Evolutionary conservation across 2,888 invertebrate species (phyloP), one percentile per base, ranked within the genome.

Genomic region (Monoplex corrugatus): DNA sequence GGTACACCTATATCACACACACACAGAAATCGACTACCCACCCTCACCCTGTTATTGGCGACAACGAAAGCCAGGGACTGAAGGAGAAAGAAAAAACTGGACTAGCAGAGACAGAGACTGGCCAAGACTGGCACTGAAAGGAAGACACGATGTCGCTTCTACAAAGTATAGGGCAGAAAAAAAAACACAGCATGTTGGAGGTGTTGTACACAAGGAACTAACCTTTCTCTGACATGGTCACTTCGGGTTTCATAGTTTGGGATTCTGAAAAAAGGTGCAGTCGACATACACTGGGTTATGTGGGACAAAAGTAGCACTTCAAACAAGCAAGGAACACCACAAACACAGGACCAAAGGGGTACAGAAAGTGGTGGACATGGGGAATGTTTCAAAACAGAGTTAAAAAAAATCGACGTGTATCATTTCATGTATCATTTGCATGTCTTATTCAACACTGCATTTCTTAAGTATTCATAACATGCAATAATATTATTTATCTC

Each of bases 201-300:
- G 72, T 35, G 35, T 72, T n/a, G 72, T 72, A 13, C n/a, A 72
- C n/a, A 72, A 28, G 38, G 38, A 57, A 87, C 87, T 50, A 63
- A 88, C 88, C 88, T 83, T 88, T 83, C 43, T 88, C 88, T 68
- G 88, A 82, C 82, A 40, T 63, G n/a, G 88, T 82, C 83, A 88
- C 83, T 44, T 82, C 88, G n/a, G 88, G 88, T 83, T 83, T 88
- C 88, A 88, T 80, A 32, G 88, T 68, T 35, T 72, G 83, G 40
- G 82, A 82, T 23, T 88, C 88, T 88, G 88, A 40, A 88, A 88
- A 83, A 57, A 83, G 78, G 78, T 32, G 75, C 45, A 13, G 57
- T 23, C 2, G 23, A 28, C 38, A 45, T 38, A 57, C 3, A 75
- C 8, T 38, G 28, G 45, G 45, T 83, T n/a, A 13, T 44, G 3